Percentiles rank a stretch among this genome's conserved stretches.
Evolutionary conservation across 2,797 vertebrate genomes (phyloP).

Genomic region (Falco berigora): DNA sequence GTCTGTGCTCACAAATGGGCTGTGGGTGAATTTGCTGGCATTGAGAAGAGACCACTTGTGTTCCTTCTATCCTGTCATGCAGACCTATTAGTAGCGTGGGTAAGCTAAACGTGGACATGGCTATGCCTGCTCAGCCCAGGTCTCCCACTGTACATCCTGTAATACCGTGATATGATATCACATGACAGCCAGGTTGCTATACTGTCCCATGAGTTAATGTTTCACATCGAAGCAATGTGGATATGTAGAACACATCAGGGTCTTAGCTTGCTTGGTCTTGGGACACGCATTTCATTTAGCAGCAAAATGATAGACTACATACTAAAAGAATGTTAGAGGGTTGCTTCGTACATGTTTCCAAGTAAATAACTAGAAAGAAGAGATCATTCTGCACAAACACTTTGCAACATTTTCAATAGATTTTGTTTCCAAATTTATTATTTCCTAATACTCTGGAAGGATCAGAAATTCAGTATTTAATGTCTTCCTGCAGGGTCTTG

Average conservation of each 20-base stretch:
- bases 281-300: neutral
- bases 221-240: neutral
- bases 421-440: neutral
- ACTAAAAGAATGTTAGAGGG: neutral
- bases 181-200: neutral
- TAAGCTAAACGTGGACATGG: neutral
- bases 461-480: neutral
- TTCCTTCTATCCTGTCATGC: neutral
- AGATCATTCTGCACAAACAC: neutral
- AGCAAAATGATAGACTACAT: neutral
- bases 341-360: neutral
- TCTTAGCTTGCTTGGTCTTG: neutral
- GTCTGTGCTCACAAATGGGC: neutral
- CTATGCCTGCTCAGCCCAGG: neutral
- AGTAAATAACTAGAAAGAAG: neutral
- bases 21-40: neutral
- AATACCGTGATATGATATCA: neutral
- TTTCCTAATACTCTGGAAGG: neutral
- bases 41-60: neutral
- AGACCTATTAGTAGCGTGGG: neutral
- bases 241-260: neutral
- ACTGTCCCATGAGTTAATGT: neutral
- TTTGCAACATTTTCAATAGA: neutral
- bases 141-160: neutral
- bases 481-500: neutral